Evolutionary conservation across 1,140 invertebrate species (phyloP), one percentile per base, ranked within the genome.

Genomic region (Coenobita brevimanus): DNA sequence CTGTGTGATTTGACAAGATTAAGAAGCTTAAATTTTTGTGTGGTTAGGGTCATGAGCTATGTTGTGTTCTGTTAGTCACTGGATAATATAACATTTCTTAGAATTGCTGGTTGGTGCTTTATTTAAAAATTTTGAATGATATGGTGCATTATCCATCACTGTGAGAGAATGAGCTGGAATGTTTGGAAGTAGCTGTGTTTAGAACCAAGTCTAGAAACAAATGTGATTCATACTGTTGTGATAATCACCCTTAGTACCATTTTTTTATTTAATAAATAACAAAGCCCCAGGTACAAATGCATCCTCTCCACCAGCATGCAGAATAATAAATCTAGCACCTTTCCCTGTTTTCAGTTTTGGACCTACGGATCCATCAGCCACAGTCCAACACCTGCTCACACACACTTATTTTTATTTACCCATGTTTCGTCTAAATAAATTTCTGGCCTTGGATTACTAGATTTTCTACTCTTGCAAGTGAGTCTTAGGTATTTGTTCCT

Each of bases 141-240:
- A 93, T 13, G 92, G 82, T 21, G 92, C 92, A 89, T 93, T 93
- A 78, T 93, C 92, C 21, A 93, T 90, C 0, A 93, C 91, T 15
- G 92, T 82, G 36, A 92, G 89, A 21, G 82, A 88, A 38, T 91
- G 91, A 13, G 67, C 24, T 10, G 90, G 90, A 27, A 93, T 67
- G 64, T 92, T 92, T n/a, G 91, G 91, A 21, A 93, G 89, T 67
- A 91, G 73, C 64, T 89, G 85, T 41, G 86, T 82, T 41, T 33
- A 57, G 36, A 91, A 79, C 90, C 91, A 91, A 30, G 82, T 79
- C 43, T 86, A 84, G 64, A 91, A 91, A 46, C 75, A 64, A 46
- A 36, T 24, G n/a, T n/a, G n/a, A n/a, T n/a, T n/a, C n/a, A n/a
- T n/a, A n/a, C n/a, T n/a, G n/a, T n/a, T n/a, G n/a, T 89, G 90